These are phyloP conservation scores for Pinctada fucata DNA, from an alignment of 2,888 invertebrate genomes.

Conservation along the genomic window DNA sequence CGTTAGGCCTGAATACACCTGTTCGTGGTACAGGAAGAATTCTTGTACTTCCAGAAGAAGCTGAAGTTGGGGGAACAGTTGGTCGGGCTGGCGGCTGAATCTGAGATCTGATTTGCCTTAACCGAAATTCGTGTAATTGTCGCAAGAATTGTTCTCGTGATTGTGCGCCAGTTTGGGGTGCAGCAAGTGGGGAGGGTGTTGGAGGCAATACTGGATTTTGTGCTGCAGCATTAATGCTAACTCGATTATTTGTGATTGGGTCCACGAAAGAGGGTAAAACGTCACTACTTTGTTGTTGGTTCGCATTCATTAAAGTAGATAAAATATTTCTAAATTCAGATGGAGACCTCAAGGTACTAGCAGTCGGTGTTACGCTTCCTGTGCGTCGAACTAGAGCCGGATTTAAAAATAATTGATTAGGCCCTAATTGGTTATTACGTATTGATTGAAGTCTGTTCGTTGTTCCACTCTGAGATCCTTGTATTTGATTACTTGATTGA, in stretches of 20 bases:
- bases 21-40: neutral
- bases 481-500: neutral
- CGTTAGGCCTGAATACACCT: neutral
- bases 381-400: neutral
- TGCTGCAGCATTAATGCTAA: neutral
- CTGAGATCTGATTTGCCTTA: neutral
- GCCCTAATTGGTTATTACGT: neutral
- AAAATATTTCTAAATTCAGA: too few species aligned
- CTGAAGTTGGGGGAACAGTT: neutral
- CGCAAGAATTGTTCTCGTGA: neutral
- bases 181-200: neutral
- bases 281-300: too few species aligned
- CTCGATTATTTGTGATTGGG: too few species aligned
- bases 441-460: too few species aligned
- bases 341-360: too few species aligned
- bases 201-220: neutral
- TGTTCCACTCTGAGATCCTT: neutral
- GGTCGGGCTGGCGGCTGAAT: neutral
- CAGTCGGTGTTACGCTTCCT: too few species aligned
- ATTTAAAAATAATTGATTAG: neutral
- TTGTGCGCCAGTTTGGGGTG: neutral
- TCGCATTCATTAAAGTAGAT: too few species aligned
- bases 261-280: too few species aligned
- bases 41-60: neutral
- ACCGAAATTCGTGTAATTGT: neutral